These are phyloP conservation scores for Tupaia tana DNA, from an alignment of 2,113 vertebrate genomes.

Conservation along the genomic window DNA sequence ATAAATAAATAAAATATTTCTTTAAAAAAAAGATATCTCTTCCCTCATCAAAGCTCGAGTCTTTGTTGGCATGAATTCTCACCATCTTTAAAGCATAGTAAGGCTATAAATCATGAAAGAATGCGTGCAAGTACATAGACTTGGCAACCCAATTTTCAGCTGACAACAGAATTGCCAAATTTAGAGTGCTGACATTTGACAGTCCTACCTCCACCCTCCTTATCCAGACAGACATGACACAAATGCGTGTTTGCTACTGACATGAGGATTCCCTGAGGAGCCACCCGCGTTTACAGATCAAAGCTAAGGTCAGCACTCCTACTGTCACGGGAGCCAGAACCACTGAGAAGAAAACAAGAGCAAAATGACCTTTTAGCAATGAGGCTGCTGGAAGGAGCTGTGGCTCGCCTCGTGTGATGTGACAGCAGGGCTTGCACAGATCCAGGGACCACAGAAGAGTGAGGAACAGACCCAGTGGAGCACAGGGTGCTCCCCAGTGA, in stretches of 20 bases:
- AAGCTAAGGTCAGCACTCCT: constrained; percentile 60
- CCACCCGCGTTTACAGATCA: constrained; percentile 50
- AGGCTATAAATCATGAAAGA: neutral
- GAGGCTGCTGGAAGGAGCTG: neutral
- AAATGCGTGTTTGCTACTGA: constrained; percentile 66
- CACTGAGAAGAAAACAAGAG: constrained; percentile 54
- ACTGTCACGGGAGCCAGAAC: constrained; percentile 34
- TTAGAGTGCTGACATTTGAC: neutral
- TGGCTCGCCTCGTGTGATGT: constrained; percentile 19
- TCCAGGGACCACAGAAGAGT: neutral
- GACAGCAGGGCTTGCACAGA: neutral
- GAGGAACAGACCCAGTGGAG: neutral
- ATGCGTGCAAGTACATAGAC: neutral
- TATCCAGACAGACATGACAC: constrained; percentile 59
- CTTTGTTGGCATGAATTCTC: neutral
- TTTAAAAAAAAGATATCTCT: neutral
- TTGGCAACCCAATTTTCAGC: neutral
- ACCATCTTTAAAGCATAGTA: neutral
- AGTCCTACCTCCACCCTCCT: constrained; percentile 52
- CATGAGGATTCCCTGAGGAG: constrained; percentile 45
- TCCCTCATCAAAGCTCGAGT: neutral
- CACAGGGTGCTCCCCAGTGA: neutral
- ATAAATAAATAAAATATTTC: no score
- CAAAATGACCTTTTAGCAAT: constrained; percentile 47
- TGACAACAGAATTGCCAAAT: neutral